phyloP scores from a whole-genome alignment of 2,888 invertebrate species.

The Andrena trimmerana region DNA sequence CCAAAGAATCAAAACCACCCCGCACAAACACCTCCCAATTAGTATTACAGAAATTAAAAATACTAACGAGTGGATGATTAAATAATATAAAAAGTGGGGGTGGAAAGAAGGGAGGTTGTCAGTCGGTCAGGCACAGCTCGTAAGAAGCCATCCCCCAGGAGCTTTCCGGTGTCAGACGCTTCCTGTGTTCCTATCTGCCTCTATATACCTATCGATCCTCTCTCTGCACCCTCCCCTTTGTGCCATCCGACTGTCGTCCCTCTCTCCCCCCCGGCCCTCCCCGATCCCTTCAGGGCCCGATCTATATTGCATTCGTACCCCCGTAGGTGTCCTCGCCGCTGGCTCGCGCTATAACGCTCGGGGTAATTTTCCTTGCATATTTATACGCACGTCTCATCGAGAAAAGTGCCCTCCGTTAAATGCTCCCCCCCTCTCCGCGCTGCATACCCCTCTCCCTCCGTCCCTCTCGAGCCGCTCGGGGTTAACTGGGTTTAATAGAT shows the following conservation, averaged over 20 bases:
- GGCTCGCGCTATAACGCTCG: slow-evolving; percentile 54
- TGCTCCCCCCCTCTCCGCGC: slow-evolving; percentile 13
- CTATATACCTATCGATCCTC: slow-evolving; percentile 80
- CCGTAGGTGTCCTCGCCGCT: slow-evolving; percentile 63
- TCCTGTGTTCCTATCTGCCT: slow-evolving; percentile 80
- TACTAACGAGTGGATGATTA: not conserved
- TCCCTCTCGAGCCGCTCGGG: not conserved
- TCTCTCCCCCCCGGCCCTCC: slow-evolving; percentile 59
- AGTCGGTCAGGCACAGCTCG: slow-evolving; percentile 52
- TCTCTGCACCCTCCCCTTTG: slow-evolving; percentile 75
- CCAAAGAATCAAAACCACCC: too few species aligned
- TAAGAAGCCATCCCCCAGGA: slow-evolving; percentile 75
- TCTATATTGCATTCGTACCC: slow-evolving; percentile 74
- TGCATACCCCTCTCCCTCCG: not conserved
- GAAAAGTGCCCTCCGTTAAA: slow-evolving; percentile 65
- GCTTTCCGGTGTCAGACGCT: slow-evolving; percentile 80
- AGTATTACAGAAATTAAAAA: not conserved
- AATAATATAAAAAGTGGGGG: not conserved
- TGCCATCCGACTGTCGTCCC: slow-evolving; percentile 72
- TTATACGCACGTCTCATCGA: slow-evolving; percentile 70
- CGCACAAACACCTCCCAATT: too few species aligned
- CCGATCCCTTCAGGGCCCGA: slow-evolving; percentile 45
- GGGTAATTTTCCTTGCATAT: slow-evolving; percentile 74
- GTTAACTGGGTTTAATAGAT: slow-evolving; percentile 64
- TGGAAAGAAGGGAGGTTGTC: slow-evolving; percentile 31